Base-by-base conservation (phyloP, 2,797 vertebrate genomes). In the Leucoraja ocellata region DNA sequence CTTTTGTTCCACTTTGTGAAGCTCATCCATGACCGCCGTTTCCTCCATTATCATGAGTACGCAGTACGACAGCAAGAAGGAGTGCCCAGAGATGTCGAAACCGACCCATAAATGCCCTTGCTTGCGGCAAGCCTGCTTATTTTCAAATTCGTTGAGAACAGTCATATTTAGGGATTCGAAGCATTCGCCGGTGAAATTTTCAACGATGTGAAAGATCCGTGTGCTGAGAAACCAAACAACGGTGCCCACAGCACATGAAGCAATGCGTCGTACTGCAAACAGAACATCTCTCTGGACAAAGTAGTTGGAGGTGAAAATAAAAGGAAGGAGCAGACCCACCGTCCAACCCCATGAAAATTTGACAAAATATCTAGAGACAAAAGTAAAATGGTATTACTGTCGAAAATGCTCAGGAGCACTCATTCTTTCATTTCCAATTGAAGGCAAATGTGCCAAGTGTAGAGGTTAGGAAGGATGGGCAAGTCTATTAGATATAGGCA, bases 311-410 rank as follows among this genome's bases (percentile, higher is more conserved):
- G 98, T 95, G 11, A 96, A 77, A 11, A 99, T 95, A 96, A 99
- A 99, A 23, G 98, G 98, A 8, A 98, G 96, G 81, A 99, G 97
- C 73, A 99, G 97, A 93, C 96, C 94, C 94, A 99, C 94, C 0
- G 98, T 99, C 99, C 99, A 99, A 8, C 96, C 98, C 98, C 98
- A 99, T 90, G 98, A 98, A 93, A 98, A 0, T 95, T 99, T 99
- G 93, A 99, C 98, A 92, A 99, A 99, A 94, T 98, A 99, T 7
- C 99, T 99, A 94, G 93, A 93, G 93, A 91, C 91, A 95, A 76
- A 93, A 21, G 2, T 63, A 36, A 65, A 32, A 65, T 39, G 39
- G 23, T 25, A 28, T 80, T 54, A 83, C 36, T 63, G 4, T 9
- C 32, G 63, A 80, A 8, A 93, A 61, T 54, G 8, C 32, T 80